Conservation (phyloP, 1,140 invertebrate genomes). For the Bombus confusus region DNA sequence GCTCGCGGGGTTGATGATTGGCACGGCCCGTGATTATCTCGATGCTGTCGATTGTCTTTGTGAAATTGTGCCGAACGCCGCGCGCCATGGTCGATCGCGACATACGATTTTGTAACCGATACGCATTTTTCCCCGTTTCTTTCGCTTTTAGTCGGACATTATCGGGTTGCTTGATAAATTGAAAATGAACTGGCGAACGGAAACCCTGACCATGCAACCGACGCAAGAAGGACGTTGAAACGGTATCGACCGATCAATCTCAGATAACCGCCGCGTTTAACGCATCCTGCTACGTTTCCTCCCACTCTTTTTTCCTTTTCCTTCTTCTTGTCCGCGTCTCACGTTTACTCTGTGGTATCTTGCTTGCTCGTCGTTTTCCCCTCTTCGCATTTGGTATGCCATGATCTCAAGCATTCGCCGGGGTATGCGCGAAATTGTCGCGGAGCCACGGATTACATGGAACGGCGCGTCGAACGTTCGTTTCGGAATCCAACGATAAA, state of each 20-base stretch:
- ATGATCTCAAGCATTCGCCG: not conserved
- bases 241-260: slow-evolving; percentile 75
- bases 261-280: slow-evolving; percentile 61
- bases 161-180: slow-evolving; percentile 53
- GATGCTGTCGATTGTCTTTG: slow-evolving; percentile 34
- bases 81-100: not conserved
- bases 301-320: not conserved
- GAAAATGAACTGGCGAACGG: slow-evolving; percentile 71
- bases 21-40: slow-evolving; percentile 20
- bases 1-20: slow-evolving; percentile 19
- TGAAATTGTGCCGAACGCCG: slow-evolving; percentile 19
- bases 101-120: not conserved
- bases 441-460: not conserved
- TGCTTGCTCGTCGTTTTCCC: not conserved
- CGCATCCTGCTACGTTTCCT: not conserved
- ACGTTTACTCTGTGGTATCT: not conserved
- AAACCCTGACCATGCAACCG: slow-evolving; percentile 68
- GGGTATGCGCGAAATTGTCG: slow-evolving; percentile 11
- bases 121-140: not conserved
- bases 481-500: slow-evolving; percentile 26
- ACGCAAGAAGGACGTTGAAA: slow-evolving; percentile 63
- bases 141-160: not conserved
- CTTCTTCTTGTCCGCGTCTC: not conserved
- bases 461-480: not conserved
- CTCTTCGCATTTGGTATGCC: not conserved